A percentile compares a stretch with the other conserved stretches of the same genome.
These are phyloP conservation scores for Jordanella pulchra DNA, from an alignment of 2,797 vertebrate genomes.

Conservation along the genomic window DNA sequence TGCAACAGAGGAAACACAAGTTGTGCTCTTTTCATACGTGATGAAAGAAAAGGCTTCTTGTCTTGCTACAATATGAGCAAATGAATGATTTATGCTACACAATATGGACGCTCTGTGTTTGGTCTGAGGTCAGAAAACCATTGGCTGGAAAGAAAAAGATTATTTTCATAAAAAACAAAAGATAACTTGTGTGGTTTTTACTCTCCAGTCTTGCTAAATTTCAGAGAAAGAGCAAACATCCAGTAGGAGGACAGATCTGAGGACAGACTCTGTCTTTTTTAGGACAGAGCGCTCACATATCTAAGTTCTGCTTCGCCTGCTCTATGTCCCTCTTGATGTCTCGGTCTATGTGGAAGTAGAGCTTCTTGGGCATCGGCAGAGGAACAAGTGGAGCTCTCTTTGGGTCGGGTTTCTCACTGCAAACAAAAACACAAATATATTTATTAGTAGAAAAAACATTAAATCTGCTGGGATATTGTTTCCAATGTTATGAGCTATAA, in stretches of 20 bases:
- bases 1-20: not conserved
- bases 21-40: not conserved
- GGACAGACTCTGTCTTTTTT: not conserved
- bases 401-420: conserved; percentile 77
- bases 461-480: not conserved
- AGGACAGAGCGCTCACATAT: conserved; percentile 76
- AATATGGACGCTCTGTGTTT: not conserved
- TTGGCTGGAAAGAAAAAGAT: not conserved
- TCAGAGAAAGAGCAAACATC: conserved; percentile 9
- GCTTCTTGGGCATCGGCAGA: conserved; percentile 84
- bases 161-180: conserved; percentile 40
- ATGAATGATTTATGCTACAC: not conserved
- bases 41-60: not conserved
- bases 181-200: conserved; percentile 14
- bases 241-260: not conserved
- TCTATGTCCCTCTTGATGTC: conserved; percentile 86
- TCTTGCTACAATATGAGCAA: not conserved
- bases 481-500: not conserved
- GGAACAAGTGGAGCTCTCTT: conserved; percentile 80
- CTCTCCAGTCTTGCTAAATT: conserved; percentile 11
- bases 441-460: not conserved
- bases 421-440: conserved; percentile 16
- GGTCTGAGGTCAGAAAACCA: not conserved
- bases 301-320: conserved; percentile 85
- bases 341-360: conserved; percentile 85